phyloP scores from a whole-genome alignment of 2,797 vertebrate species.

The Cynodonichthys magdalenae region DNA sequence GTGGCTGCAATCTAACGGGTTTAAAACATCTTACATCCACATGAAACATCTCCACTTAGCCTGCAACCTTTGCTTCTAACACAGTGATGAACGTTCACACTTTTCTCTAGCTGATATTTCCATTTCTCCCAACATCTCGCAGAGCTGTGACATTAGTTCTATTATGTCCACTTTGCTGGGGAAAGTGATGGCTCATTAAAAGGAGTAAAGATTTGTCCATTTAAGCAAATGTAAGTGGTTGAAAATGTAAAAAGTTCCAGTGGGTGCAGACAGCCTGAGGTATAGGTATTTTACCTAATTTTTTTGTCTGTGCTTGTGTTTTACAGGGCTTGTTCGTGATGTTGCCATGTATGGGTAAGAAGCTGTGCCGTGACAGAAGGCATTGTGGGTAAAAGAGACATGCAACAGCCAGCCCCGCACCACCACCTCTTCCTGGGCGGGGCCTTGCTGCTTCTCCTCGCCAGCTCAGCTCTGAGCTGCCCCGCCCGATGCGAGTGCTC shows the following conservation, averaged over 20 bases:
- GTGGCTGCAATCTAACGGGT: slow-evolving; percentile 27
- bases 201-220: slow-evolving; percentile 38
- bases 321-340: slow-evolving; percentile 73
- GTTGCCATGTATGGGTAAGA: slow-evolving; percentile 67
- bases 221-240: slow-evolving; percentile 51
- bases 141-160: slow-evolving; percentile 52
- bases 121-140: slow-evolving; percentile 20
- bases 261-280: slow-evolving; percentile 1
- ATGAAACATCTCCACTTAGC: slow-evolving; percentile 58
- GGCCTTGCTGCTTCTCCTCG: slow-evolving; percentile 88
- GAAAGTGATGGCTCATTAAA: slow-evolving; percentile 56
- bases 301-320: slow-evolving; percentile 38
- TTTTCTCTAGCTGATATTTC: slow-evolving; percentile 48
- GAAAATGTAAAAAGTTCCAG: slow-evolving; percentile 28
- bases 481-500: slow-evolving; percentile 97
- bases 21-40: slow-evolving; percentile 42
- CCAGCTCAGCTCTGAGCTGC: slow-evolving; percentile 85
- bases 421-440: slow-evolving; percentile 84
- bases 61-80: slow-evolving; percentile 63
- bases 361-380: slow-evolving; percentile 73
- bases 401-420: slow-evolving; percentile 59
- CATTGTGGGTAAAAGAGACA: slow-evolving; percentile 78
- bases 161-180: slow-evolving; percentile 34
- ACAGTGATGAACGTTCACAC: slow-evolving; percentile 42
- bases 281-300: slow-evolving; percentile 20